Base-by-base conservation (phyloP, 2,113 vertebrate genomes). In the Climacteris rufus region DNA sequence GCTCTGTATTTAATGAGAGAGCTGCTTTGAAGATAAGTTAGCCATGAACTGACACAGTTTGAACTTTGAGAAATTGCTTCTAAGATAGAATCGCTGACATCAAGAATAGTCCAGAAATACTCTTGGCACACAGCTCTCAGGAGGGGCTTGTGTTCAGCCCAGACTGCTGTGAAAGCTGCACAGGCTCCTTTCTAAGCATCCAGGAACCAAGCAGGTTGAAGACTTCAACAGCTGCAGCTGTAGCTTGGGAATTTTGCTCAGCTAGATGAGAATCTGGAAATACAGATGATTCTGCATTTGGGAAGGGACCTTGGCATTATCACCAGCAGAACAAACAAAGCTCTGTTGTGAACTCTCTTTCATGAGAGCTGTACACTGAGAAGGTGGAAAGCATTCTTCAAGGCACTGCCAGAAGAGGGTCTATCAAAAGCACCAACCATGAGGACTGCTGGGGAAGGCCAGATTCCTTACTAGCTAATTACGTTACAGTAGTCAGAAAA, bases 301-400 rank as follows among this genome's bases (percentile, higher is more conserved):
- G 9, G 27, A 89, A 66, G 6, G 20, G 24, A 72, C 2, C 4
- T 19, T 17, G 7, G 8, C 27, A 52, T 28, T 39, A 44, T 15
- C 50, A 74, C 7, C 2, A 9, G 27, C 59, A 89, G 31, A 65
- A 30, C 13, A 40, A 9, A 7, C 0, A 3, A 11, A 31, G 17
- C 5, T 47, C 7, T 15, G 9, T 4, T 14, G 7, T 3, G 3
- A n/a, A n/a, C n/a, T 15, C 0, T 2, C 0, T 45, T 78, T 63
- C 25, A 65, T 37, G 52, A 59, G 22, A 82, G 3, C 1, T 1
- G 2, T 2, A 11, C 10, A 15, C 37, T 53, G 11, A 57, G 37
- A 40, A 69, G 28, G 31, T 0, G 0, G 10, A 9, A 74, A 57
- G 28, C 6, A 21, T 52, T 66, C 37, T 30, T n/a, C 19, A 44